phyloP scores from a whole-genome alignment of 1,140 invertebrate genomes.

The Zaprionus camerounensis region DNA sequence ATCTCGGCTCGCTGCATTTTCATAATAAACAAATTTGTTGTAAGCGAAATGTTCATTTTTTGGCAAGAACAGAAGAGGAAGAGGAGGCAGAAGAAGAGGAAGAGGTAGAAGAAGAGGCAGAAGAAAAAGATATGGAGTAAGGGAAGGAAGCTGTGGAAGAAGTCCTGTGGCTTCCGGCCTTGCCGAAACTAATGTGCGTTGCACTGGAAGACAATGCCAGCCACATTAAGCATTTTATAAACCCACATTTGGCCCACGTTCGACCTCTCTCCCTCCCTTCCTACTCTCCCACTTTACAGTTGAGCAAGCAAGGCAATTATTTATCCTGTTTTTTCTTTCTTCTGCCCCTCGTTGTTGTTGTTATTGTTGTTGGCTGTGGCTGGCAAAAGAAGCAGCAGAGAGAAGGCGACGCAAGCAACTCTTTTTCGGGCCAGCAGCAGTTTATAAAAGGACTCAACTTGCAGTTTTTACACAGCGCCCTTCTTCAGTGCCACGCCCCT shows the following conservation, averaged over 20 bases:
- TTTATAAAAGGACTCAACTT: slow-evolving; percentile 44
- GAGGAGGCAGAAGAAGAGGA: background rate
- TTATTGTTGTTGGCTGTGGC: slow-evolving; percentile 3
- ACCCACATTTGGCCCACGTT: background rate
- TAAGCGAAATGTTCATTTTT: slow-evolving; percentile 31
- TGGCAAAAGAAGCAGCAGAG: background rate
- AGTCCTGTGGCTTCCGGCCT: slow-evolving; percentile 41
- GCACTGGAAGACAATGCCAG: slow-evolving; percentile 75
- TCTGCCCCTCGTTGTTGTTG: background rate
- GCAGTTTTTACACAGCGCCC: background rate
- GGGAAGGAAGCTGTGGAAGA: slow-evolving; percentile 22
- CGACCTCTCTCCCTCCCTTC: background rate
- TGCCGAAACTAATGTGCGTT: slow-evolving; percentile 72
- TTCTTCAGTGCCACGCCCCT: slow-evolving; percentile 16
- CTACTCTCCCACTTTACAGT: slow-evolving; percentile 46
- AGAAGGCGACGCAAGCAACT: slow-evolving; percentile 1
- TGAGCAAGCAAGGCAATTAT: slow-evolving; percentile 81
- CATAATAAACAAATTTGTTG: slow-evolving; percentile 81
- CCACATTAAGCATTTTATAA: slow-evolving; percentile 61
- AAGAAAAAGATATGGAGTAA: no score
- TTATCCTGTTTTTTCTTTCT: slow-evolving; percentile 63
- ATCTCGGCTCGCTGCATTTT: slow-evolving; percentile 79
- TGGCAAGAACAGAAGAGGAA: slow-evolving; percentile 7
- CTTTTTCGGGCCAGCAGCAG: slow-evolving; percentile 7
- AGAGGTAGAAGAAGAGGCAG: slow-evolving; percentile 20